These are phyloP conservation scores for Anneissia japonica DNA, from an alignment of 35 echinoderm and acorn worm genomes.

Conservation along the genomic window DNA sequence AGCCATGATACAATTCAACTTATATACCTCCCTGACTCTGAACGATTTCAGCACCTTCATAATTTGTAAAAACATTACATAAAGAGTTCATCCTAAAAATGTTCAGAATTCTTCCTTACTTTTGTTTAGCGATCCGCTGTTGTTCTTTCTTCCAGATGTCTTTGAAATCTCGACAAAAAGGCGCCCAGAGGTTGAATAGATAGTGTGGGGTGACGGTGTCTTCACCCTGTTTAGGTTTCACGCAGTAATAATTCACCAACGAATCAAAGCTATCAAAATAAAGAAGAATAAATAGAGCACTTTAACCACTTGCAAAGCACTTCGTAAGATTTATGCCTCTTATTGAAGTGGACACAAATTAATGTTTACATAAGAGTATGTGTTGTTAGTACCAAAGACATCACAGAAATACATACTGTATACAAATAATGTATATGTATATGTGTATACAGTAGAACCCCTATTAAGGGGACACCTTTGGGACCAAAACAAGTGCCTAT, in stretches of 20 bases:
- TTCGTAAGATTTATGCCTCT: too few species aligned
- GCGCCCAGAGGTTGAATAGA: conserved; percentile 80
- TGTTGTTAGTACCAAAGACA: too few species aligned
- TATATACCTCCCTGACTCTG: not conserved
- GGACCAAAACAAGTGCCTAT: too few species aligned
- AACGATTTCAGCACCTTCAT: not conserved
- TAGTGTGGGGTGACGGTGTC: conserved; percentile 63
- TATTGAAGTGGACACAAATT: too few species aligned
- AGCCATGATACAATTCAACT: not conserved
- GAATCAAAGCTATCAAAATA: conserved; percentile 45
- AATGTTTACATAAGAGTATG: too few species aligned
- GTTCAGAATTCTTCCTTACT: conserved; percentile 29
- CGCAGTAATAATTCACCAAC: conserved; percentile 49
- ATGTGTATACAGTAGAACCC: too few species aligned
- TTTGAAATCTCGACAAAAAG: conserved; percentile 87
- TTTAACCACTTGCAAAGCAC: too few species aligned
- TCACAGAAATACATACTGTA: too few species aligned
- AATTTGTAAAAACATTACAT: not conserved
- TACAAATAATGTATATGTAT: too few species aligned
- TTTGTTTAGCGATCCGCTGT: conserved; percentile 56
- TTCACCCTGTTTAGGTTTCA: conserved; percentile 73
- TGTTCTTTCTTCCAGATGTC: conserved; percentile 98
- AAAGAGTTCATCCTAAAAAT: not conserved
- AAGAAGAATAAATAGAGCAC: too few species aligned
- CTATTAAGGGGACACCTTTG: too few species aligned